Evolutionary conservation across 2,113 vertebrate species (phyloP).

Genomic region (Cygnus buccinator): DNA sequence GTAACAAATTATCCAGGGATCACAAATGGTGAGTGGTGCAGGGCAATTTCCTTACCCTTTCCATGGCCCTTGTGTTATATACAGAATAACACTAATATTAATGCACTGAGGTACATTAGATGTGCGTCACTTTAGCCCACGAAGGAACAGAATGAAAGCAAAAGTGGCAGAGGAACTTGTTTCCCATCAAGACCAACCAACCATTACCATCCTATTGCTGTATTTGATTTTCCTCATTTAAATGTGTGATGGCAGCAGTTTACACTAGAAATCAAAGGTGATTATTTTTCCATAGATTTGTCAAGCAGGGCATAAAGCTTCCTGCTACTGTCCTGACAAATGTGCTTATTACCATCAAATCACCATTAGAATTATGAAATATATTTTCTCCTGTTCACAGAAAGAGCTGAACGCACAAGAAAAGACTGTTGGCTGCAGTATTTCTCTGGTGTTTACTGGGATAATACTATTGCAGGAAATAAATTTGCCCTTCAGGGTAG

Average conservation of each 20-base stretch:
- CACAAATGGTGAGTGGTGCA: background rate
- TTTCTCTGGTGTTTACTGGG: background rate
- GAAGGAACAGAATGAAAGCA: background rate
- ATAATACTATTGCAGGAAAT: background rate
- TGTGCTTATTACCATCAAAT: background rate
- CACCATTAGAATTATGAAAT: background rate
- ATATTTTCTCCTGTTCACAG: background rate
- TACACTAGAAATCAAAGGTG: slow-evolving; percentile 18
- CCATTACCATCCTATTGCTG: background rate
- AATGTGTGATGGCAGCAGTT: slow-evolving; percentile 20
- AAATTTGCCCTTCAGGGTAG: background rate
- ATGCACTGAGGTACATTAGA: background rate
- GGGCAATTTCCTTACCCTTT: background rate
- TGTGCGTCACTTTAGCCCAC: background rate
- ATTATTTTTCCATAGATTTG: background rate
- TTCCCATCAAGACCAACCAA: background rate
- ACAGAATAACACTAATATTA: background rate
- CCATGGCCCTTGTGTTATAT: background rate
- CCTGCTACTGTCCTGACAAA: background rate
- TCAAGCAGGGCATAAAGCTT: background rate
- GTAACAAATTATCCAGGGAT: background rate
- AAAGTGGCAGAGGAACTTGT: slow-evolving; percentile 7
- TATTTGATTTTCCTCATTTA: slow-evolving; percentile 31
- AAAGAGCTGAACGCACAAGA: background rate
- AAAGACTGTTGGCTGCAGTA: background rate